Percentiles rank a stretch among this genome's conserved stretches.
Conservation (phyloP, 2,113 vertebrate species). For the Penelope pileata region DNA sequence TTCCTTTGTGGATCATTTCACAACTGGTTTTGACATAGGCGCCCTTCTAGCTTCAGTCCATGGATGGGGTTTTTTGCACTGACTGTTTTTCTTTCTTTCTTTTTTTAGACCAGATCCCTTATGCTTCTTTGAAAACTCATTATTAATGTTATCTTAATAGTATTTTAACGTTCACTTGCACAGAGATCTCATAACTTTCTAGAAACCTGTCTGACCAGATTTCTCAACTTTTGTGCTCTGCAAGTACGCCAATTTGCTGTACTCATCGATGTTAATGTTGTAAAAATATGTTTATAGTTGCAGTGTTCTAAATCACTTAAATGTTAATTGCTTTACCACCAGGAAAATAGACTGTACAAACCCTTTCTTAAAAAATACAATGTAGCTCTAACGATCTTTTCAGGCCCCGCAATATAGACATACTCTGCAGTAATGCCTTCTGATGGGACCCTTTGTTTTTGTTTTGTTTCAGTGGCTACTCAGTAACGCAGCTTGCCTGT, state of each 20-base stretch:
- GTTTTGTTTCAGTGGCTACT: background rate
- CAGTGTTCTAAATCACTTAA: background rate
- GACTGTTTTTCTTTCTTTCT: background rate
- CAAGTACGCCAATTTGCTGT: background rate
- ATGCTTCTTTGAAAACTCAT: background rate
- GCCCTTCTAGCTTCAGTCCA: background rate
- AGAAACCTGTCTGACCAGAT: constrained; percentile 62
- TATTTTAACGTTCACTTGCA: constrained; percentile 38
- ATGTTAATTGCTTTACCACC: background rate
- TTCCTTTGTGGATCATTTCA: constrained; percentile 24
- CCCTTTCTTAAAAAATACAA: background rate
- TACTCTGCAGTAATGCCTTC: background rate
- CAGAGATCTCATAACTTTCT: background rate
- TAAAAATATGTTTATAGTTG: background rate
- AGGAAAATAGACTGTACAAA: background rate
- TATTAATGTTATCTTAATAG: constrained; percentile 44
- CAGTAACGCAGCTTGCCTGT: background rate
- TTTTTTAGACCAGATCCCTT: background rate
- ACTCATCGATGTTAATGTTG: background rate
- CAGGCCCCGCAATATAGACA: background rate
- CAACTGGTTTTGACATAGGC: constrained; percentile 6
- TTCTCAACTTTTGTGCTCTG: constrained; percentile 27
- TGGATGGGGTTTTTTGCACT: background rate
- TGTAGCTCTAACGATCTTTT: background rate
- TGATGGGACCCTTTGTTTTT: background rate